Conservation (phyloP, 2,797 vertebrate species). For the Anguilla megastoma region DNA sequence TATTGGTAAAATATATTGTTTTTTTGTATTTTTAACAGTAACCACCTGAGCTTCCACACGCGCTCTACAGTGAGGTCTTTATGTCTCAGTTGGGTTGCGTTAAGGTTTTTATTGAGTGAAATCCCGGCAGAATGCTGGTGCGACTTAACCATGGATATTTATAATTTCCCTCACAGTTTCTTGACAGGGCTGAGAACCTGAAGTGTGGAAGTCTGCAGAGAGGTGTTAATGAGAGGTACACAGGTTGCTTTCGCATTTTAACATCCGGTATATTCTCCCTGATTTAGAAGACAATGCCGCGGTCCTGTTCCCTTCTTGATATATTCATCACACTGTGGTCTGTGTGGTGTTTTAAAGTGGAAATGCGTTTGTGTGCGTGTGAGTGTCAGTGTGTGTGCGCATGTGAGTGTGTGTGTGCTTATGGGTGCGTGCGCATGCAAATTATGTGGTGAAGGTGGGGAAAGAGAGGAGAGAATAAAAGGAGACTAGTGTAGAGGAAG, state of each 20-base stretch:
- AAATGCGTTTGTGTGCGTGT: neutral
- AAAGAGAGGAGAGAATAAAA: neutral
- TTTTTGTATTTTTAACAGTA: neutral
- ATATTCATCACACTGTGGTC: neutral
- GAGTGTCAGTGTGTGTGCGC: neutral
- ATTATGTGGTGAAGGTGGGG: neutral
- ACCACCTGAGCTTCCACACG: neutral
- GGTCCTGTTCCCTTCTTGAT: neutral
- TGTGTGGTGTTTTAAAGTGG: neutral
- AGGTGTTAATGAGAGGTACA: conserved; percentile 14
- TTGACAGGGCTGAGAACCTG: neutral
- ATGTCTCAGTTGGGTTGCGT: neutral
- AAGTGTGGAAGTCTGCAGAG: neutral
- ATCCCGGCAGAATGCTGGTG: neutral
- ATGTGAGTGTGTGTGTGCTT: neutral
- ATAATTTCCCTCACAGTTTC: neutral
- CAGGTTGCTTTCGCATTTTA: neutral
- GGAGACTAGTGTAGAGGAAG: neutral
- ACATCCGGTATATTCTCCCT: neutral
- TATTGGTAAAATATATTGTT: neutral
- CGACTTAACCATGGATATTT: neutral
- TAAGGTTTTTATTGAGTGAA: neutral
- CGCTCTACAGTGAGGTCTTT: neutral
- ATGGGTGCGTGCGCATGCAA: too few relatives aligned
- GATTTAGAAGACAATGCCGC: neutral